Evolutionary conservation across 2,888 invertebrate genomes (phyloP).

Genomic region (Carpatolechia fugitivella): DNA sequence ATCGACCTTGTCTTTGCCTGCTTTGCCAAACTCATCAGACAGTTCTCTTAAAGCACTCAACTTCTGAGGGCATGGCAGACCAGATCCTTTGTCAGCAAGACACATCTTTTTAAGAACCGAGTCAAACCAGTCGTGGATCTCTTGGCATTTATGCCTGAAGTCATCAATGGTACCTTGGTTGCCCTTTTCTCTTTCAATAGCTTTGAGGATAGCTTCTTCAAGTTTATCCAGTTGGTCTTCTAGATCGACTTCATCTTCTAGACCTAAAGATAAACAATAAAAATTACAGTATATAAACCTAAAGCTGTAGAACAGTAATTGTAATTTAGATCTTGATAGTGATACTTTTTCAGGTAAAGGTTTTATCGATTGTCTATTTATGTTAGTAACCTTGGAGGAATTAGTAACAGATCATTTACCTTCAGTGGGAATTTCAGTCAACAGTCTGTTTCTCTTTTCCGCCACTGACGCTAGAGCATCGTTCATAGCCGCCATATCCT

Average conservation of each 20-base stretch:
- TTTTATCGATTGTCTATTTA: too few species aligned
- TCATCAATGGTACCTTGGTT: slow-evolving; percentile 88
- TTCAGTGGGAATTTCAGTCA: slow-evolving; percentile 85
- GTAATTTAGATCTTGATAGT: too few species aligned
- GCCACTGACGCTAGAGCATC: slow-evolving; percentile 88
- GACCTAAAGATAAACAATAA: slow-evolving; percentile 42
- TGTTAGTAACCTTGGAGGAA: too few species aligned
- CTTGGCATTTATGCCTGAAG: slow-evolving; percentile 86
- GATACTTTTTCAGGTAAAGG: too few species aligned
- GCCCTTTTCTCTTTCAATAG: slow-evolving; percentile 86
- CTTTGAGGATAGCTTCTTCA: slow-evolving; percentile 84
- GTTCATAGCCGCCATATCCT: slow-evolving; percentile 90
- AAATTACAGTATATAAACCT: background rate
- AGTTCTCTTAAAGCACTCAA: slow-evolving; percentile 86
- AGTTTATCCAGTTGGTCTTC: slow-evolving; percentile 85
- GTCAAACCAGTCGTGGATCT: slow-evolving; percentile 91
- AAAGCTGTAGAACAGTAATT: too few species aligned
- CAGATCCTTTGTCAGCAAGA: slow-evolving; percentile 90
- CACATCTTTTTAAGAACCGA: slow-evolving; percentile 89
- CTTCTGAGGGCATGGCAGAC: slow-evolving; percentile 89
- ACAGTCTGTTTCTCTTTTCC: slow-evolving; percentile 86
- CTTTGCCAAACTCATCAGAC: slow-evolving; percentile 85
- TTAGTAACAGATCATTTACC: slow-evolving; percentile 52
- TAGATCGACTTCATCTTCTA: slow-evolving; percentile 84
- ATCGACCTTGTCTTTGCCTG: slow-evolving; percentile 85